Evolutionary conservation across 2,888 invertebrate genomes (phyloP).

Genomic region (Physocephala rufipes): DNA sequence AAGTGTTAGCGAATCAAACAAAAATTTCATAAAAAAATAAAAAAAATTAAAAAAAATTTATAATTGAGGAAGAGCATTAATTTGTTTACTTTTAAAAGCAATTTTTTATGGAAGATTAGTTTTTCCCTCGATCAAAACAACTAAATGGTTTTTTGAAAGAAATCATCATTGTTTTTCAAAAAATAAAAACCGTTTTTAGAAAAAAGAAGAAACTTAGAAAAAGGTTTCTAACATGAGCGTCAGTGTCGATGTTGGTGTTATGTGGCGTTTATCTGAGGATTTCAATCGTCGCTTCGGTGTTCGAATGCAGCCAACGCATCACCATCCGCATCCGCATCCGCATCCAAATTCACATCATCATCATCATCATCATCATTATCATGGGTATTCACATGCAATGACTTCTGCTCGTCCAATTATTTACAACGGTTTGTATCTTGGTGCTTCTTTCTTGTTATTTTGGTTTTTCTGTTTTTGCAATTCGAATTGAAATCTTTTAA

Average conservation of each 20-base stretch:
- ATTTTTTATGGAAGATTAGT: too few species aligned
- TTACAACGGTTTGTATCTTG: conserved; percentile 56
- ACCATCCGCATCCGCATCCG: conserved; percentile 39
- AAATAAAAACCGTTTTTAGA: conserved; percentile 5
- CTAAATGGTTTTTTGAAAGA: too few species aligned
- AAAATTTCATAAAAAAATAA: too few species aligned
- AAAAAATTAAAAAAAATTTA: too few species aligned
- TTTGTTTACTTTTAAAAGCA: too few species aligned
- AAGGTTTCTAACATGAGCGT: conserved; percentile 60
- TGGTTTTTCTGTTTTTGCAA: neutral
- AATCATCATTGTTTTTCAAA: neutral
- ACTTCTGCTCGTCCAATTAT: conserved; percentile 56
- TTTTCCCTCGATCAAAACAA: too few species aligned
- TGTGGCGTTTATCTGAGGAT: conserved; percentile 67
- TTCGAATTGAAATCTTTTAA: too few species aligned
- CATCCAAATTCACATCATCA: conserved; percentile 42
- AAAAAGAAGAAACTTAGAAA: conserved; percentile 19
- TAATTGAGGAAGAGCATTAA: too few species aligned
- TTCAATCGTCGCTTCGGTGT: conserved; percentile 66
- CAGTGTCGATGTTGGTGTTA: conserved; percentile 66
- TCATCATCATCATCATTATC: conserved; percentile 43
- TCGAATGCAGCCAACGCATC: conserved; percentile 60
- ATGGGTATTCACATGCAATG: conserved; percentile 42
- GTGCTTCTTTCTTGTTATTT: too few species aligned
- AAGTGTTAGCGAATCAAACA: too few species aligned